These are phyloP conservation scores for Pelodytes ibericus DNA, from an alignment of 2,797 vertebrate genomes.

Conservation along the genomic window DNA sequence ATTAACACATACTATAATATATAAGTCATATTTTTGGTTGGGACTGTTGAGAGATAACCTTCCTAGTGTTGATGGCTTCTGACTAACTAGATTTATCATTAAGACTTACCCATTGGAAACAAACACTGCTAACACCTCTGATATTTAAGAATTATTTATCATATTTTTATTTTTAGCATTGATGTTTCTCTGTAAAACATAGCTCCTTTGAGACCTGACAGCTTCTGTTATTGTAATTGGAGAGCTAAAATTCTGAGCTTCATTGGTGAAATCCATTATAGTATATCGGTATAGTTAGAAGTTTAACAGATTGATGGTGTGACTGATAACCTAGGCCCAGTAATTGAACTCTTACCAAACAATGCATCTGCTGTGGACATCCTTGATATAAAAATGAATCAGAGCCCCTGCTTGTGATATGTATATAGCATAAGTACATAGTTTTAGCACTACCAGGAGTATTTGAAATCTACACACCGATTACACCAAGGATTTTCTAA, in stretches of 20 bases:
- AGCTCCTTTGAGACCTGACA: constrained; percentile 13
- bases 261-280: constrained; percentile 40
- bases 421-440: constrained; percentile 67
- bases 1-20: too few species aligned
- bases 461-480: constrained; percentile 62
- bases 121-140: constrained; percentile 32
- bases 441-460: constrained; percentile 72
- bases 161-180: constrained; percentile 40
- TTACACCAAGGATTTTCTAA: constrained; percentile 71
- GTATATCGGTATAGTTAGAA: constrained; percentile 24
- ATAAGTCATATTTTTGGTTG: background rate
- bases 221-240: constrained; percentile 15
- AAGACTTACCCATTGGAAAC: constrained; percentile 27
- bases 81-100: constrained; percentile 36
- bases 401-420: constrained; percentile 37
- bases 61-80: constrained; percentile 33
- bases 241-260: constrained; percentile 25
- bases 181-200: constrained; percentile 27
- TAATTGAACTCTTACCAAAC: constrained; percentile 13
- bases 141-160: constrained; percentile 23
- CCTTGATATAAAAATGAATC: background rate
- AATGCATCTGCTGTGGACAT: constrained; percentile 23
- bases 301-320: constrained; percentile 40
- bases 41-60: constrained; percentile 10
- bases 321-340: constrained; percentile 30